A percentile compares a stretch with the other conserved stretches of the same genome.
These are phyloP conservation scores for Metopia argyrocephala DNA, from an alignment of 2,888 invertebrate genomes.

Conservation along the genomic window DNA sequence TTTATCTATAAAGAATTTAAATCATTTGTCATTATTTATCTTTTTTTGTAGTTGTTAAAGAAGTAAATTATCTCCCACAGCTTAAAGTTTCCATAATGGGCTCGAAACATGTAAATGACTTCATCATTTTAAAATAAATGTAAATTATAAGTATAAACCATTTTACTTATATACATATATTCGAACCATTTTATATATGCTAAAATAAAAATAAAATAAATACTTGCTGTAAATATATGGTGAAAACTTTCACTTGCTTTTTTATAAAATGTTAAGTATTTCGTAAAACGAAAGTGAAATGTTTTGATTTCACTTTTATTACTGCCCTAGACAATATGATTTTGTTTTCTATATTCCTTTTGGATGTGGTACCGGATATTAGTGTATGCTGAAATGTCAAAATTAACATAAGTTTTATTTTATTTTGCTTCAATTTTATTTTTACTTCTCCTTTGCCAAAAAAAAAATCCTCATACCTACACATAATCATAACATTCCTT, in stretches of 20 bases:
- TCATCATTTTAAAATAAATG: background rate
- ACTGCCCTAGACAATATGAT: constrained; percentile 31
- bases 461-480: constrained; percentile 49
- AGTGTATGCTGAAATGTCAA: constrained; percentile 42
- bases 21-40: too few species aligned
- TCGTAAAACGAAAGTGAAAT: background rate
- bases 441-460: constrained; percentile 9
- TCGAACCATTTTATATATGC: too few species aligned
- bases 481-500: constrained; percentile 26
- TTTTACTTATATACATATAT: too few species aligned
- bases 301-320: background rate
- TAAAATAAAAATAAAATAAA: too few species aligned
- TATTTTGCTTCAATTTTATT: constrained; percentile 4
- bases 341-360: too few species aligned
- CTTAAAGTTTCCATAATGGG: background rate
- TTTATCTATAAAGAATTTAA: too few species aligned
- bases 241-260: background rate
- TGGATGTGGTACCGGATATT: constrained; percentile 26
- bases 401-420: constrained; percentile 32
- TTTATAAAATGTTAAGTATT: too few species aligned
- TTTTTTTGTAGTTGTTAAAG: background rate
- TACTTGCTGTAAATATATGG: too few species aligned
- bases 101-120: constrained; percentile 14
- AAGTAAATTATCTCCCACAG: background rate
- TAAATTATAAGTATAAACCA: too few species aligned